These are phyloP conservation scores for Coptotermes formosanus DNA, from an alignment of 1,140 invertebrate genomes.

Conservation along the genomic window DNA sequence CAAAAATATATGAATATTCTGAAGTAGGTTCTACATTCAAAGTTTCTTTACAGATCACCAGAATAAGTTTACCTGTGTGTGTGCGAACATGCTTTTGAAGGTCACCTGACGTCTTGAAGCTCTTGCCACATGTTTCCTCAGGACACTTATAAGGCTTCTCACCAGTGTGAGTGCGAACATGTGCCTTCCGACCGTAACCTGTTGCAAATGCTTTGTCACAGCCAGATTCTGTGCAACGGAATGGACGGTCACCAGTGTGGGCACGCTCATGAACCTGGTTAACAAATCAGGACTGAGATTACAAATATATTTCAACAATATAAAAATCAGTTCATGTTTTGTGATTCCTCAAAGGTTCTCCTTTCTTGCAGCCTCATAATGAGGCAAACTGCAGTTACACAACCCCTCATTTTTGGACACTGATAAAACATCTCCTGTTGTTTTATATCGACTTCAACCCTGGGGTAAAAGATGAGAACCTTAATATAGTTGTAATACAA, in stretches of 20 bases:
- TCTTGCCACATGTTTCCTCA: constrained; percentile 57
- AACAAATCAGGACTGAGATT: background rate
- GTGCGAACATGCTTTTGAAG: constrained; percentile 68
- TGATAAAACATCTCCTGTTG: too few species aligned
- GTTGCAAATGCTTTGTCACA: constrained; percentile 68
- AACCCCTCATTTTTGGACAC: too few species aligned
- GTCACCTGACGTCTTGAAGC: constrained; percentile 68
- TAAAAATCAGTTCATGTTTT: too few species aligned
- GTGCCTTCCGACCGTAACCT: constrained; percentile 66
- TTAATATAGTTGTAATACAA: too few species aligned
- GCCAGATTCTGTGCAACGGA: constrained; percentile 55
- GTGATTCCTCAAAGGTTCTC: too few species aligned
- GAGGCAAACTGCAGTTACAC: too few species aligned
- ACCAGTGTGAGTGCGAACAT: constrained; percentile 66
- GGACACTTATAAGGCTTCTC: constrained; percentile 68
- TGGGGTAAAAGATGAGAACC: too few species aligned
- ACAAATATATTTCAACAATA: too few species aligned
- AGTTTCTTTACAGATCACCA: background rate
- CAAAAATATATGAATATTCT: background rate
- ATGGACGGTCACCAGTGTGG: constrained; percentile 64
- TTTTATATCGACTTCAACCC: too few species aligned
- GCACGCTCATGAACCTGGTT: constrained; percentile 62
- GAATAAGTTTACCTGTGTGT: constrained; percentile 57
- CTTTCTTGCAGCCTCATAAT: too few species aligned
- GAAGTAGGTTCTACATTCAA: background rate